phyloP scores from a whole-genome alignment of 2,888 invertebrate genomes.

The Nezara viridula region DNA sequence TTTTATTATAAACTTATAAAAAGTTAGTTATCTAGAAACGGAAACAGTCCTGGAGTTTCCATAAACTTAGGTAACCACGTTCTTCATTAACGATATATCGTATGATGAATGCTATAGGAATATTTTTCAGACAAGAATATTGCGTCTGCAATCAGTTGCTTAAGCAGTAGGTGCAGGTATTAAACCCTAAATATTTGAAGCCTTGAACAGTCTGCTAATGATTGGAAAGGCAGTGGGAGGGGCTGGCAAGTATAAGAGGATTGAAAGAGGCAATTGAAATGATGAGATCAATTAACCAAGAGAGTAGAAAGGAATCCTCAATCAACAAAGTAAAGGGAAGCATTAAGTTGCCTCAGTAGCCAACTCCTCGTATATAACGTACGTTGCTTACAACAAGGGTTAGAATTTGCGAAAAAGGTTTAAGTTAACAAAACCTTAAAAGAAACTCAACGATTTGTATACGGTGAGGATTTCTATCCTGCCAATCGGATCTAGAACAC shows the following conservation, averaged over 20 bases:
- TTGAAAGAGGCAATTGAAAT: conserved; percentile 38
- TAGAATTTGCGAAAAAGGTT: not conserved
- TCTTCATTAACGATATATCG: too few species aligned
- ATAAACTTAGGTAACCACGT: too few species aligned
- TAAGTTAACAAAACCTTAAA: conserved; percentile 22
- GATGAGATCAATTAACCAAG: conserved; percentile 31
- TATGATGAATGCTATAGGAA: too few species aligned
- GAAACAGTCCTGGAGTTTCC: too few species aligned
- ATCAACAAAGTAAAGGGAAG: conserved; percentile 48
- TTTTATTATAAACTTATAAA: too few species aligned
- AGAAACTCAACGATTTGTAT: not conserved
- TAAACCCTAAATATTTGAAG: too few species aligned
- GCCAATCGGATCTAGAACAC: not conserved
- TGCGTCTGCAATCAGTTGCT: too few species aligned
- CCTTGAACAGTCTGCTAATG: not conserved
- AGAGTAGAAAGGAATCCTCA: not conserved
- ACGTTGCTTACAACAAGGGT: not conserved
- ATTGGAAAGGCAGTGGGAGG: not conserved
- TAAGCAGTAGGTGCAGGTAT: too few species aligned
- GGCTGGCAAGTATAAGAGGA: conserved; percentile 37
- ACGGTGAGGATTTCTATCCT: not conserved
- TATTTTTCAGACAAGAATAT: too few species aligned
- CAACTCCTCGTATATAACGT: not conserved
- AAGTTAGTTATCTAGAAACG: too few species aligned
- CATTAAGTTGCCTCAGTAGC: not conserved